Evolutionary conservation across 2,113 vertebrate genomes (phyloP).

Genomic region (Casuarius casuarius): DNA sequence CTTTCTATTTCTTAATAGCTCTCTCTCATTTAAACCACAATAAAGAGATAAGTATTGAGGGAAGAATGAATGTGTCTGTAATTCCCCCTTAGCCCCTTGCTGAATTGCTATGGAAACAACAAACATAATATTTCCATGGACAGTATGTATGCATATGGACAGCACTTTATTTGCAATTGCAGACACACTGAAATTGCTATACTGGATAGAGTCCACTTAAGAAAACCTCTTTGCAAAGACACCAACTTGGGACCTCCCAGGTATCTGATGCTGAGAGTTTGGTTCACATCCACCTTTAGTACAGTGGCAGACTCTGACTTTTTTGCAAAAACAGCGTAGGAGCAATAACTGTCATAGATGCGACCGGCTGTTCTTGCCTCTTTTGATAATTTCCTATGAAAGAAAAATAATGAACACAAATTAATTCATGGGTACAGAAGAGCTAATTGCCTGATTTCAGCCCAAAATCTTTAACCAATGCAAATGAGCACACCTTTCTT

Average conservation of each 20-base stretch:
- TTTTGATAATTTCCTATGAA: rapidly evolving
- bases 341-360: rapidly evolving
- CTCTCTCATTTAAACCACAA: constrained; percentile 15
- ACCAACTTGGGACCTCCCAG: not conserved
- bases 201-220: not conserved
- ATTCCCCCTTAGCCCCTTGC: not conserved
- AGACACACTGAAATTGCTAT: not conserved
- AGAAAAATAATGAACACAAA: rapidly evolving
- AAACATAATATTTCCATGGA: not conserved
- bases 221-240: rapidly evolving
- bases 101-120: constrained; percentile 58
- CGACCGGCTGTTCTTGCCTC: rapidly evolving
- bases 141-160: not conserved
- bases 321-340: not conserved
- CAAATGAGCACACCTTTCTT: not conserved
- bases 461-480: not conserved
- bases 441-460: too few relatives aligned
- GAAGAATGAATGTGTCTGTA: not conserved
- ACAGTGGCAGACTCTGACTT: not conserved
- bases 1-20: constrained; percentile 21
- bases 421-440: not conserved
- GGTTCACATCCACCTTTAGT: rapidly evolving
- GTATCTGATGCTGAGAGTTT: rapidly evolving
- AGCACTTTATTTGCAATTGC: not conserved
- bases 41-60: not conserved